phyloP scores from a whole-genome alignment of 2,113 vertebrate species.

The Vulpes lagopus region DNA sequence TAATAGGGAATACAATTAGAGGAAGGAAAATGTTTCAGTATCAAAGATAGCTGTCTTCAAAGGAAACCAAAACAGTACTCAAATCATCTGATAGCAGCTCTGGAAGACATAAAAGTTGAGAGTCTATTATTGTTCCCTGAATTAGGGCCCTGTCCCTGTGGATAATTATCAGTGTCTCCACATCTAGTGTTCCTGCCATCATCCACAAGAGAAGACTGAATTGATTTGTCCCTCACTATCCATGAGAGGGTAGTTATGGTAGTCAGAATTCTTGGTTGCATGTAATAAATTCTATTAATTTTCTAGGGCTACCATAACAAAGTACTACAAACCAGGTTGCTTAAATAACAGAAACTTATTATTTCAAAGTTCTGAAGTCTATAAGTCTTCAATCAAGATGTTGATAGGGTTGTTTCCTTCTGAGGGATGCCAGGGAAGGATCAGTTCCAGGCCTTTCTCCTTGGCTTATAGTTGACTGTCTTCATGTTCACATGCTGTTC shows the following conservation, averaged over 20 bases:
- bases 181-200: neutral
- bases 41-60: neutral
- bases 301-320: neutral
- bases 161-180: neutral
- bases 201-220: neutral
- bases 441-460: neutral
- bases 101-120: neutral
- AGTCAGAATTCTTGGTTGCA: neutral
- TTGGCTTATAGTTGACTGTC: neutral
- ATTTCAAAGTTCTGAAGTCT: neutral
- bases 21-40: neutral
- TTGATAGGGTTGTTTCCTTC: neutral
- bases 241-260: neutral
- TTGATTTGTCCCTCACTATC: neutral
- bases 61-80: neutral
- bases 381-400: neutral
- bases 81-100: neutral
- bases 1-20: neutral
- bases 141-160: neutral
- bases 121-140: neutral
- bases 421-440: neutral
- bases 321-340: neutral
- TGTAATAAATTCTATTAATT: neutral
- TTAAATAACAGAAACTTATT: neutral
- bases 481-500: neutral